A percentile compares a stretch with the other conserved stretches of the same genome.
These are phyloP conservation scores for Onthophagus taurus DNA, from an alignment of 1,140 invertebrate species.

Conservation along the genomic window DNA sequence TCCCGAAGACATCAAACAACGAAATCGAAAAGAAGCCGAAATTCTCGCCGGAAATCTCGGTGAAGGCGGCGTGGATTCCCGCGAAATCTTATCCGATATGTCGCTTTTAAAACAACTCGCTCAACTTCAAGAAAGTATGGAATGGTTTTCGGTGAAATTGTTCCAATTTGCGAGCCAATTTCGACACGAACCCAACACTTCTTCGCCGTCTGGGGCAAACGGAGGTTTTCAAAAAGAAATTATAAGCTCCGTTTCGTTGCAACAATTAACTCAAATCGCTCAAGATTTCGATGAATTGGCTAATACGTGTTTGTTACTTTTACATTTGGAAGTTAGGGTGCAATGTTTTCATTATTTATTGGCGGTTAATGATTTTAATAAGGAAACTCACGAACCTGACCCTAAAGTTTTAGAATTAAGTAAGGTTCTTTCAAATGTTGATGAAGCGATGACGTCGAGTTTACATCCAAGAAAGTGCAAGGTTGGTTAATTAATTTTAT, in stretches of 20 bases:
- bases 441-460: slow-evolving; percentile 66
- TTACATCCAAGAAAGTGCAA: slow-evolving; percentile 68
- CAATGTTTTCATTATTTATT: slow-evolving; percentile 90
- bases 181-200: slow-evolving; percentile 34
- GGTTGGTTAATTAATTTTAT: slow-evolving; percentile 22
- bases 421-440: slow-evolving; percentile 66
- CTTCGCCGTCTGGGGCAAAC: slow-evolving; percentile 34
- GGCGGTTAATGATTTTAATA: slow-evolving; percentile 53
- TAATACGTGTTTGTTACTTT: slow-evolving; percentile 79
- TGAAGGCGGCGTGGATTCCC: slow-evolving; percentile 72
- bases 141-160: slow-evolving; percentile 57
- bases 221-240: slow-evolving; percentile 10
- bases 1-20: slow-evolving; percentile 65
- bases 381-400: slow-evolving; percentile 65
- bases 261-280: slow-evolving; percentile 53
- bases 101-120: slow-evolving; percentile 72
- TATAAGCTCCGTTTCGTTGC: slow-evolving; percentile 37
- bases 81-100: slow-evolving; percentile 70
- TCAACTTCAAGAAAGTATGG: slow-evolving; percentile 85
- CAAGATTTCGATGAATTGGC: slow-evolving; percentile 79
- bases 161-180: slow-evolving; percentile 44
- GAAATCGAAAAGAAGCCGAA: slow-evolving; percentile 83
- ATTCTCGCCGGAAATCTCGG: slow-evolving; percentile 82
- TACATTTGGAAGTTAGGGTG: slow-evolving; percentile 89
- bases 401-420: slow-evolving; percentile 72